Conservation (phyloP, 1,140 invertebrate genomes). For the Reticulitermes speratus region DNA sequence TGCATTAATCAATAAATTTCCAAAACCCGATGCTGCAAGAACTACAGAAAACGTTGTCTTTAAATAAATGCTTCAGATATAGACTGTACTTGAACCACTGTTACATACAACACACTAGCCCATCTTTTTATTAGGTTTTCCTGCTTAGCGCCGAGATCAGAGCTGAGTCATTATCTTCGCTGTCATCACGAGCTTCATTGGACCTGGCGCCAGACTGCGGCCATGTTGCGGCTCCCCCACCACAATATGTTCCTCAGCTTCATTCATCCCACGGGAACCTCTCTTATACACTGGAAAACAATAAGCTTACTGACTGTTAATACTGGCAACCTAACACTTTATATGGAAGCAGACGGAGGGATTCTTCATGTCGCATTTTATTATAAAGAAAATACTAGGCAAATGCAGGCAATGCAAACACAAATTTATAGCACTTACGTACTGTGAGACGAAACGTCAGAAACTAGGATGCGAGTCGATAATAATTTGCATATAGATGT, state of each 20-base stretch:
- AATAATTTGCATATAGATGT: too few relatives aligned
- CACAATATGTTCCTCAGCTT: not conserved
- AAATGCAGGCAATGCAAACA: too few relatives aligned
- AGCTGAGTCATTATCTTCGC: slow-evolving; percentile 11
- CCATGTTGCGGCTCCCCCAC: not conserved
- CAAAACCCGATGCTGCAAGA: too few relatives aligned
- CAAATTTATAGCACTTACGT: too few relatives aligned
- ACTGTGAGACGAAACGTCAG: too few relatives aligned
- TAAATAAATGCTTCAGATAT: too few relatives aligned
- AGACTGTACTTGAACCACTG: not conserved
- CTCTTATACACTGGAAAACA: not conserved
- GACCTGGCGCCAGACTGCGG: not conserved
- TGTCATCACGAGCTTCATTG: slow-evolving; percentile 10
- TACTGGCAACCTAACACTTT: not conserved
- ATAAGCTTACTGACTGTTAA: not conserved
- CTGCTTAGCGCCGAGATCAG: slow-evolving; percentile 12
- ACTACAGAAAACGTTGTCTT: too few relatives aligned
- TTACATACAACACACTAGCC: not conserved
- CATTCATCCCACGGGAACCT: not conserved
- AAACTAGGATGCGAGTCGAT: too few relatives aligned
- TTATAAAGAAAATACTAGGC: too few relatives aligned
- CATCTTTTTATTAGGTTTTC: slow-evolving; percentile 17
- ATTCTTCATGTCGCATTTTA: too few relatives aligned
- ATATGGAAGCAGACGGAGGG: not conserved
- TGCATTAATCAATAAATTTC: too few relatives aligned